Evolutionary conservation across 37 sponge, comb jelly and placozoan genomes (phyloP).

Genomic region (Mnemiopsis leidyi): DNA sequence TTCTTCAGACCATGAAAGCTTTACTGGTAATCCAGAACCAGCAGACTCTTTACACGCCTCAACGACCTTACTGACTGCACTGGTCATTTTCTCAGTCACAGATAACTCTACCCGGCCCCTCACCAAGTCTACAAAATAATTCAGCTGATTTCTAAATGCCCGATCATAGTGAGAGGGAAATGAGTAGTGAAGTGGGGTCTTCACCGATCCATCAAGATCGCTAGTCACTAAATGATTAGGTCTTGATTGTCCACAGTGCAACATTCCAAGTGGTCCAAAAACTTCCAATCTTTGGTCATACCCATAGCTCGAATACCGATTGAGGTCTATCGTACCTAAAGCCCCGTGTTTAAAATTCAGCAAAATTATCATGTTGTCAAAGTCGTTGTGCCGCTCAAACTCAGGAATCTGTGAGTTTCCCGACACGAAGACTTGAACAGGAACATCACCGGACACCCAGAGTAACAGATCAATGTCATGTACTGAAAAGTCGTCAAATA

Average conservation of each 20-base stretch:
- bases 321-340: slow-evolving; percentile 46
- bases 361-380: slow-evolving; percentile 31
- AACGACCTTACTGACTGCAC: slow-evolving; percentile 9
- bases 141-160: slow-evolving; percentile 11
- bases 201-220: neutral
- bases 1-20: neutral
- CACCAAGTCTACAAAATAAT: slow-evolving; percentile 29
- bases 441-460: slow-evolving; percentile 55
- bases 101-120: neutral
- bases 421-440: slow-evolving; percentile 5
- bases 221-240: neutral
- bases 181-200: slow-evolving; percentile 8
- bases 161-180: slow-evolving; percentile 44
- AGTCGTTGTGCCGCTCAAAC: neutral
- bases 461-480: slow-evolving; percentile 30
- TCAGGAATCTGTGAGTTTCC: slow-evolving; percentile 41
- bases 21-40: neutral
- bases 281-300: slow-evolving; percentile 62
- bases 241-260: slow-evolving; percentile 39
- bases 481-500: slow-evolving; percentile 59
- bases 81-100: slow-evolving; percentile 18
- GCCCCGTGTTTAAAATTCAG: neutral
- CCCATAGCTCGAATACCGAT: slow-evolving; percentile 2
- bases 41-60: slow-evolving; percentile 35
- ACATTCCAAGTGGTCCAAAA: slow-evolving; percentile 31